Conservation (phyloP, 2,797 vertebrate species). For the Fringilla coelebs region DNA sequence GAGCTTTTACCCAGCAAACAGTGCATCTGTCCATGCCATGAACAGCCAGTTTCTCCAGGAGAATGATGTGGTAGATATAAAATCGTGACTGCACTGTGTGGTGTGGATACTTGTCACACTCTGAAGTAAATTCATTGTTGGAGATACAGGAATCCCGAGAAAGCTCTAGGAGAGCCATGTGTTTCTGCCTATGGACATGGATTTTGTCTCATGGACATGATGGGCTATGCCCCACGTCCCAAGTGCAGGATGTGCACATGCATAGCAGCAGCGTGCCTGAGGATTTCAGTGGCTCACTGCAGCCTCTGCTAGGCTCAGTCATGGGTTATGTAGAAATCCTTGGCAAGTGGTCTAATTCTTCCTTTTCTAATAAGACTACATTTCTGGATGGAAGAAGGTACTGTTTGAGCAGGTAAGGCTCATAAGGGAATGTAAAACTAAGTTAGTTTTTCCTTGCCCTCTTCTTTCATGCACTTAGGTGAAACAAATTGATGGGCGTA, state of each 20-base stretch:
- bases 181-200: neutral
- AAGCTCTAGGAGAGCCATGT: neutral
- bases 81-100: neutral
- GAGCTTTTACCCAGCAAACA: neutral
- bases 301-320: neutral
- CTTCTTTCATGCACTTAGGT: neutral
- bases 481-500: neutral
- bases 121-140: neutral
- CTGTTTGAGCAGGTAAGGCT: neutral
- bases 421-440: neutral
- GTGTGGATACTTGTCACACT: fast-evolving
- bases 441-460: neutral
- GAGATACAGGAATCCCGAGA: neutral
- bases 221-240: neutral
- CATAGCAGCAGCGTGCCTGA: neutral
- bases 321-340: neutral
- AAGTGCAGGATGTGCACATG: neutral
- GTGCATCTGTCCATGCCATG: neutral
- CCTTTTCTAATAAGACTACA: neutral
- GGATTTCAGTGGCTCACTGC: neutral
- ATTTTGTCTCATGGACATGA: neutral
- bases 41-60: neutral
- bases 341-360: neutral
- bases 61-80: neutral
- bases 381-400: neutral